phyloP scores from a whole-genome alignment of 2,113 vertebrate species.

The Oreochromis aureus region DNA sequence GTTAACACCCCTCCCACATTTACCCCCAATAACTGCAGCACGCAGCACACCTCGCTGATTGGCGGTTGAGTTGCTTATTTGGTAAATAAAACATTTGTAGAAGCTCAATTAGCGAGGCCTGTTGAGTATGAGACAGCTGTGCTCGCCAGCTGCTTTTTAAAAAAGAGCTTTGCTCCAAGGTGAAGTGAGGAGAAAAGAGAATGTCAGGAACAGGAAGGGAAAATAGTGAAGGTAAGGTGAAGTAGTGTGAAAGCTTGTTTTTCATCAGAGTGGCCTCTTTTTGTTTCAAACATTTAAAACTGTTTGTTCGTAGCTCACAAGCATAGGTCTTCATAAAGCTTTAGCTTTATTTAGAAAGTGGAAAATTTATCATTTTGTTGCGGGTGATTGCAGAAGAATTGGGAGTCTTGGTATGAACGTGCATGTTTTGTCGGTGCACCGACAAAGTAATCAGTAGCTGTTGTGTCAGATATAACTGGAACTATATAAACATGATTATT shows the following conservation, averaged over 20 bases:
- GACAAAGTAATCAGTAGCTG: neutral
- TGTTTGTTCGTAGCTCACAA: neutral
- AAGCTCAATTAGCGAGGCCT: slow-evolving; percentile 64
- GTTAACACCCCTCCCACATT: neutral
- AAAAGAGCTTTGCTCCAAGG: slow-evolving; percentile 8
- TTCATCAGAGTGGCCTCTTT: neutral
- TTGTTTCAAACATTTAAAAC: neutral
- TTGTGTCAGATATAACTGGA: neutral
- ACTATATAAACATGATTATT: neutral
- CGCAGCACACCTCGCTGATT: slow-evolving; percentile 34
- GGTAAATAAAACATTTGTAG: slow-evolving; percentile 71
- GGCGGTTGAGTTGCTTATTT: slow-evolving; percentile 41
- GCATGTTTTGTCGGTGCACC: neutral
- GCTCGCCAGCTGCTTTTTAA: slow-evolving; percentile 60
- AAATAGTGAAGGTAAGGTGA: neutral
- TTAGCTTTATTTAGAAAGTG: neutral
- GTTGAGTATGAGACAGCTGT: slow-evolving; percentile 66
- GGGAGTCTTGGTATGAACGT: neutral
- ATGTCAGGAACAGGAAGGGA: neutral
- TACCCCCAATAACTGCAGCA: neutral
- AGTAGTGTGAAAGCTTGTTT: neutral
- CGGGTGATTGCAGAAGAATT: neutral
- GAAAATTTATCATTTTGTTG: neutral
- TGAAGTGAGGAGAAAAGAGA: neutral
- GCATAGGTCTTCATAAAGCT: neutral